A percentile compares a stretch with the other conserved stretches of the same genome.
These are phyloP conservation scores for Hipposideros armiger DNA, from an alignment of 2,113 vertebrate species.

Conservation along the genomic window DNA sequence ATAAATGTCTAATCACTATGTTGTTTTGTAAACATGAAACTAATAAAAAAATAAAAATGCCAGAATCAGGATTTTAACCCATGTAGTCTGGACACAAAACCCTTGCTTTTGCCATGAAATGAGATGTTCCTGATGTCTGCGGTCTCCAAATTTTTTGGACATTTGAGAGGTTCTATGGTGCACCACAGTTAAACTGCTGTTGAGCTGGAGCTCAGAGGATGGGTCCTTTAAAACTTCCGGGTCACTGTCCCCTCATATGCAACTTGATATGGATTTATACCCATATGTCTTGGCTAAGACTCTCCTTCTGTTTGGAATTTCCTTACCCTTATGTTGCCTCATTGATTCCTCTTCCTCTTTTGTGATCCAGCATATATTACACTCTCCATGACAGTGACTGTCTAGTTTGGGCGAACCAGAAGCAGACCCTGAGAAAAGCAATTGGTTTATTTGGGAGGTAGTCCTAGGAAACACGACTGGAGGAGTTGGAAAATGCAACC, in stretches of 20 bases:
- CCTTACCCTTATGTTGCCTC: background rate
- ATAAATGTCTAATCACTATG: too few relatives aligned
- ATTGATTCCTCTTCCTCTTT: background rate
- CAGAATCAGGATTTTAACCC: background rate
- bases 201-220: background rate
- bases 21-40: too few relatives aligned
- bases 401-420: background rate
- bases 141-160: background rate
- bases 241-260: background rate
- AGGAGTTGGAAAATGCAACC: too few relatives aligned
- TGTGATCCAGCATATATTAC: background rate
- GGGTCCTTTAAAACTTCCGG: background rate
- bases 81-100: background rate
- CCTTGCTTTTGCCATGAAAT: background rate
- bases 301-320: background rate
- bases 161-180: background rate
- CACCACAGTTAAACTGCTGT: background rate
- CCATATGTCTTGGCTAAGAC: background rate
- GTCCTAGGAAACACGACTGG: background rate
- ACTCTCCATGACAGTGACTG: background rate
- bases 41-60: background rate
- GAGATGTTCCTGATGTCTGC: background rate
- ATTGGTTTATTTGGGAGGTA: background rate
- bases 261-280: background rate
- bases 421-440: background rate